phyloP scores from a whole-genome alignment of 2,888 invertebrate species.

The Syrphus vitripennis region DNA sequence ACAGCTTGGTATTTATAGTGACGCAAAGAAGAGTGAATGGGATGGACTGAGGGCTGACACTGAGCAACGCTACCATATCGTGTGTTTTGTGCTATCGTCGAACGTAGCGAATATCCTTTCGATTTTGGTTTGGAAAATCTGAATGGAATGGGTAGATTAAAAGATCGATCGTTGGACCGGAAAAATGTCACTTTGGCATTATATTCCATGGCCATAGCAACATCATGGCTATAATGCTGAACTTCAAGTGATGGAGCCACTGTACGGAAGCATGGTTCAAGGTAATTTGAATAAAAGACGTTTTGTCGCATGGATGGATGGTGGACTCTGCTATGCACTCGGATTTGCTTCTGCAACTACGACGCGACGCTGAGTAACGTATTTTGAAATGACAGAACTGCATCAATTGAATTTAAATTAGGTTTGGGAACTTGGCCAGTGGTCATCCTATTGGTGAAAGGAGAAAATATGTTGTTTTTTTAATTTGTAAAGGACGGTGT shows the following conservation, averaged over 20 bases:
- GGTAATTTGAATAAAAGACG: constrained; percentile 57
- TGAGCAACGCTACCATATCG: constrained; percentile 6
- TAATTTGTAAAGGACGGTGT: neutral
- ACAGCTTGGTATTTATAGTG: neutral
- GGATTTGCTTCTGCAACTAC: constrained; percentile 1
- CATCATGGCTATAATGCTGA: neutral
- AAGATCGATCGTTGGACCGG: constrained; percentile 58
- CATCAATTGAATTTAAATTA: constrained; percentile 69
- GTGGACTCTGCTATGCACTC: neutral
- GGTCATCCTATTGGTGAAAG: neutral
- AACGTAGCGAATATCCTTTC: constrained; percentile 52
- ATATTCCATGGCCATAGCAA: neutral
- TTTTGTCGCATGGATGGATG: constrained; percentile 21
- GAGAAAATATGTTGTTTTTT: neutral
- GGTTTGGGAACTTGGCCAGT: constrained; percentile 21
- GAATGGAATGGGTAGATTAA: constrained; percentile 41
- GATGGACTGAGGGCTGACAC: neutral
- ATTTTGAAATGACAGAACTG: constrained; percentile 69
- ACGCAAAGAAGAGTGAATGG: neutral
- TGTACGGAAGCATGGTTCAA: constrained; percentile 44
- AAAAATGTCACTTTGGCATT: constrained; percentile 36
- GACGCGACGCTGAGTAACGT: neutral
- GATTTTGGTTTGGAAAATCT: constrained; percentile 52
- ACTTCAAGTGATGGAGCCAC: neutral
- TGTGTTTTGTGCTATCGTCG: constrained; percentile 26